A percentile compares a stretch with the other conserved stretches of the same genome.
Evolutionary conservation across 2,113 vertebrate genomes (phyloP).

Genomic region (Chamaea fasciata): DNA sequence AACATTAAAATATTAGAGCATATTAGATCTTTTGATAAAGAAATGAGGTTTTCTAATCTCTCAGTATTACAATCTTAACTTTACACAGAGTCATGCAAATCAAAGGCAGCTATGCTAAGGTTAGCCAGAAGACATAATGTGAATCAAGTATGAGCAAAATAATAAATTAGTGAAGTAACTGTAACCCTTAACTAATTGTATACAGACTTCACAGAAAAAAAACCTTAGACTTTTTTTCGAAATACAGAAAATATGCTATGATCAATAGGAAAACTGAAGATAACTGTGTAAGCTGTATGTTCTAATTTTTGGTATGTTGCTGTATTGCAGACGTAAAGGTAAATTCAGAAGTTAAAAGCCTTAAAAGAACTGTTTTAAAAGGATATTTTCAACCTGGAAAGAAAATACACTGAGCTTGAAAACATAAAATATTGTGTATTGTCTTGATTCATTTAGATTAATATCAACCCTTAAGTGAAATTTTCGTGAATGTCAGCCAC

Average conservation of each 20-base stretch:
- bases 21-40: conserved; percentile 34
- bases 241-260: background rate
- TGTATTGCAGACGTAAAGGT: background rate
- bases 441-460: background rate
- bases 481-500: background rate
- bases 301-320: background rate
- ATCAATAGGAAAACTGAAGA: background rate
- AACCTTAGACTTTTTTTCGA: background rate
- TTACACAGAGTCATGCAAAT: conserved; percentile 9
- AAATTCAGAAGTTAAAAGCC: background rate
- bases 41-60: conserved; percentile 22
- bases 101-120: background rate
- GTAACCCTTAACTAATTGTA: background rate
- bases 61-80: background rate
- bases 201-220: background rate
- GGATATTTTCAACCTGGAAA: background rate
- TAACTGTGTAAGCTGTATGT: background rate
- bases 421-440: background rate
- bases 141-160: background rate
- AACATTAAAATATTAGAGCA: background rate
- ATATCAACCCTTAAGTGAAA: background rate
- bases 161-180: background rate
- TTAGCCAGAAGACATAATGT: conserved; percentile 20
- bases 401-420: background rate
- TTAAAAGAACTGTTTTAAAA: background rate